Percentiles rank a stretch among this genome's conserved stretches.
These are phyloP conservation scores for Galago senegalensis DNA, from an alignment of 2,797 vertebrate genomes.

Conservation along the genomic window DNA sequence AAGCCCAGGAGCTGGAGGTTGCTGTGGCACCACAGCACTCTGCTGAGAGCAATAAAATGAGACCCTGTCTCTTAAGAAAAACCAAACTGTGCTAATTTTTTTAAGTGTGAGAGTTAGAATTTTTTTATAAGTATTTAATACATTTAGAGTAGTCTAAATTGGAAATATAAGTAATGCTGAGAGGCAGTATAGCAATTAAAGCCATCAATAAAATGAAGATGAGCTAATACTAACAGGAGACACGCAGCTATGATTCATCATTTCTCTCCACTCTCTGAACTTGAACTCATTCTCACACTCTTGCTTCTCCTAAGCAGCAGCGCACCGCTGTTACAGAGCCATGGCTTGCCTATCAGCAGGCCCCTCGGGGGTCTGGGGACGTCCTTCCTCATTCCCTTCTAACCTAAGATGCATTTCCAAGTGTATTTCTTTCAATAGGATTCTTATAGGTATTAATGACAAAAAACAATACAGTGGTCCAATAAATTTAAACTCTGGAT, in stretches of 20 bases:
- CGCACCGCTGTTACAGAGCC: neutral
- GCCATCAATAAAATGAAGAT: neutral
- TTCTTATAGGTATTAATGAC: neutral
- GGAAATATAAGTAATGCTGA: neutral
- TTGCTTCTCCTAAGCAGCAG: neutral
- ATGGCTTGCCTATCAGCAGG: neutral
- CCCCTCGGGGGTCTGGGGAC: neutral
- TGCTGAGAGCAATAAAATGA: too few relatives aligned
- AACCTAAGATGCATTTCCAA: neutral
- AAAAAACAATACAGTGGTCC: neutral
- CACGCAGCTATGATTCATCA: rapidly evolving
- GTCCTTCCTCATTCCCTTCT: neutral
- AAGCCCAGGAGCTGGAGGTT: too few relatives aligned
- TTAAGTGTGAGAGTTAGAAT: slow-evolving; percentile 4
- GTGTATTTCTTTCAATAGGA: neutral
- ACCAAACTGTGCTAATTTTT: neutral
- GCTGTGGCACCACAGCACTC: too few relatives aligned
- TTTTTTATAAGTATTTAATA: neutral
- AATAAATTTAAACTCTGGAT: neutral
- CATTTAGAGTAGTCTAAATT: neutral
- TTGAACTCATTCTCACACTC: neutral
- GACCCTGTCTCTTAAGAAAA: neutral
- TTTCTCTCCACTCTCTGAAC: neutral
- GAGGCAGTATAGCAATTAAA: neutral
- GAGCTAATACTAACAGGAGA: neutral